Conservation (phyloP, 2,888 invertebrate species). For the Hydraecia micacea region DNA sequence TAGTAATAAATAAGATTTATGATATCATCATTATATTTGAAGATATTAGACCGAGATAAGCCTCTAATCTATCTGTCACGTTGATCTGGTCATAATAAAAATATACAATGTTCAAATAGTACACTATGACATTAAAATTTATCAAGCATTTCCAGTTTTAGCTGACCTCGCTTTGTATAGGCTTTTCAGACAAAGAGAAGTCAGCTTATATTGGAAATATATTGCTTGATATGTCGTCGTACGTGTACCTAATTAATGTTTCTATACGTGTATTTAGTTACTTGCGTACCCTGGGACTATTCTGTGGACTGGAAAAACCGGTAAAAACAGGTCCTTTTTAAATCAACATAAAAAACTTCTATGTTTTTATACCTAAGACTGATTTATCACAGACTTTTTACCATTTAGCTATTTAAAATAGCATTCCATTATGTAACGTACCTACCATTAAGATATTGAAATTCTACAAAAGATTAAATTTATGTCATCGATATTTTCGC, state of each 20-base stretch:
- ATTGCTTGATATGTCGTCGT: neutral
- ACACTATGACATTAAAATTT: neutral
- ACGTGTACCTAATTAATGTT: neutral
- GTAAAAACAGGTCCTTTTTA: neutral
- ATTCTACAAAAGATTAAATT: neutral
- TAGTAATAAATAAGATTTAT: slow-evolving; percentile 45
- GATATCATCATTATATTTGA: slow-evolving; percentile 8
- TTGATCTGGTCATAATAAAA: slow-evolving; percentile 9
- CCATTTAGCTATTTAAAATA: neutral
- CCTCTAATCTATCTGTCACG: slow-evolving; percentile 7
- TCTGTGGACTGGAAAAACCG: neutral
- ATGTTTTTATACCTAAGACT: neutral
- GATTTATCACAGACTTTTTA: neutral
- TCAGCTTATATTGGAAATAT: neutral
- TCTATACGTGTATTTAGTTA: neutral
- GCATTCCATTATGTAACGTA: no score
- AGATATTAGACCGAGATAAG: slow-evolving; percentile 26
- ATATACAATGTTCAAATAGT: neutral
- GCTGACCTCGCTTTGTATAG: neutral
- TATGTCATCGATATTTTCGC: neutral
- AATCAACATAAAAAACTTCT: neutral
- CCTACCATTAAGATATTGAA: neutral
- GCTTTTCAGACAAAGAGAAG: neutral
- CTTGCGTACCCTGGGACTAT: neutral
- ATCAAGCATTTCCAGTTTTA: neutral